phyloP scores from a whole-genome alignment of 2,113 vertebrate genomes.

The Ondatra zibethicus region DNA sequence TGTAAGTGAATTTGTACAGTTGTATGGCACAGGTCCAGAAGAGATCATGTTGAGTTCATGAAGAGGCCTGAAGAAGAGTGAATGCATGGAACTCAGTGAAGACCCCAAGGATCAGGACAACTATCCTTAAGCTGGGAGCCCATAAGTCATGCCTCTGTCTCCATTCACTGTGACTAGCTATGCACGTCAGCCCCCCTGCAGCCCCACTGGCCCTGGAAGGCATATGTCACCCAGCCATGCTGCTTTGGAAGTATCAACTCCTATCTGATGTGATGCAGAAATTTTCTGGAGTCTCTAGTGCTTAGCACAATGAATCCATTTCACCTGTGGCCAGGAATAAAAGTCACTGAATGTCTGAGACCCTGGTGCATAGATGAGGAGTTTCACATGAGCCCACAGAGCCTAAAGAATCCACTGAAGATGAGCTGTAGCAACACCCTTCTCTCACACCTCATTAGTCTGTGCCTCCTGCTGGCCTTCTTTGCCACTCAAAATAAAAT shows the following conservation, averaged over 20 bases:
- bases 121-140: not conserved
- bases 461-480: not conserved
- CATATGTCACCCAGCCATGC: not conserved
- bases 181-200: not conserved
- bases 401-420: not conserved
- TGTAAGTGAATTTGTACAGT: not conserved
- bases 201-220: not conserved
- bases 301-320: not conserved
- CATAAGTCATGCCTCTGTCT: not conserved
- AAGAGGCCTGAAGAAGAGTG: not conserved
- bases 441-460: too few species aligned
- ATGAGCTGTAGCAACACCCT: not conserved
- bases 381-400: not conserved
- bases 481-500: not conserved
- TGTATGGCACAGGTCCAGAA: not conserved
- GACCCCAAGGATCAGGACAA: not conserved
- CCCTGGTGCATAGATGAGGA: not conserved
- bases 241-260: not conserved
- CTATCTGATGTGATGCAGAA: fast-evolving
- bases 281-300: not conserved
- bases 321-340: not conserved
- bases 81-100: not conserved
- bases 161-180: too few species aligned
- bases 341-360: not conserved
- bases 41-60: not conserved